Evolutionary conservation across 2,888 invertebrate species (phyloP).

Genomic region (Lycophotia porphyrea): DNA sequence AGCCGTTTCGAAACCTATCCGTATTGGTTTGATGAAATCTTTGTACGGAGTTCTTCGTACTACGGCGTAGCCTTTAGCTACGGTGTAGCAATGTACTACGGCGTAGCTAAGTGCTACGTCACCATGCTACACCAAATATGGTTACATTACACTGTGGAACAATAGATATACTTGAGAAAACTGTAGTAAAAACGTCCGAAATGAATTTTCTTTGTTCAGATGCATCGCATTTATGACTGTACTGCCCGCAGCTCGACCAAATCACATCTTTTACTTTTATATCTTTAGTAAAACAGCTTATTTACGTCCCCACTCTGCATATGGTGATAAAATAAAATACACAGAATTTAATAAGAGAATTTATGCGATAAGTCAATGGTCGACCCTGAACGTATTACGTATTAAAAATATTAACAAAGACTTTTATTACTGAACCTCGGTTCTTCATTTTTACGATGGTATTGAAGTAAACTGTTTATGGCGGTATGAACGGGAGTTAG

Average conservation of each 20-base stretch:
- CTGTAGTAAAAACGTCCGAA: slow-evolving; percentile 4
- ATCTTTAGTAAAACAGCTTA: slow-evolving; percentile 39
- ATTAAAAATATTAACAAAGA: slow-evolving; percentile 69
- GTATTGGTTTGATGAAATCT: not conserved
- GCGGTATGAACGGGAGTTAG: slow-evolving; percentile 60
- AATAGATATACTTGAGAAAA: not conserved
- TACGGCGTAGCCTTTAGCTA: slow-evolving; percentile 7
- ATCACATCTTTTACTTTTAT: slow-evolving; percentile 36
- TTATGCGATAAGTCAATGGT: slow-evolving; percentile 54
- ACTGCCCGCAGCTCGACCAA: slow-evolving; percentile 10
- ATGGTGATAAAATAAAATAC: slow-evolving; percentile 51
- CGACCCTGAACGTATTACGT: slow-evolving; percentile 57
- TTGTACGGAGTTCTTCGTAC: not conserved
- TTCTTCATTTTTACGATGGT: slow-evolving; percentile 67
- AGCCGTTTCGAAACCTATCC: not conserved
- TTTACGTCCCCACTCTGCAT: slow-evolving; percentile 47
- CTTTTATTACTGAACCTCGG: slow-evolving; percentile 62
- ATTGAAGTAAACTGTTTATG: slow-evolving; percentile 68
- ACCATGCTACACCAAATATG: not conserved
- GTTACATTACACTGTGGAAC: not conserved
- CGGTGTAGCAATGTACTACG: slow-evolving; percentile 18
- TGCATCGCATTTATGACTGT: slow-evolving; percentile 2
- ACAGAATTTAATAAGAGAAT: slow-evolving; percentile 62
- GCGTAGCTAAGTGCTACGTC: slow-evolving; percentile 30
- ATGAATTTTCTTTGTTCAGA: slow-evolving; percentile 17